Base-by-base conservation (phyloP, 2,888 invertebrate genomes). In the Tinea pellionella region DNA sequence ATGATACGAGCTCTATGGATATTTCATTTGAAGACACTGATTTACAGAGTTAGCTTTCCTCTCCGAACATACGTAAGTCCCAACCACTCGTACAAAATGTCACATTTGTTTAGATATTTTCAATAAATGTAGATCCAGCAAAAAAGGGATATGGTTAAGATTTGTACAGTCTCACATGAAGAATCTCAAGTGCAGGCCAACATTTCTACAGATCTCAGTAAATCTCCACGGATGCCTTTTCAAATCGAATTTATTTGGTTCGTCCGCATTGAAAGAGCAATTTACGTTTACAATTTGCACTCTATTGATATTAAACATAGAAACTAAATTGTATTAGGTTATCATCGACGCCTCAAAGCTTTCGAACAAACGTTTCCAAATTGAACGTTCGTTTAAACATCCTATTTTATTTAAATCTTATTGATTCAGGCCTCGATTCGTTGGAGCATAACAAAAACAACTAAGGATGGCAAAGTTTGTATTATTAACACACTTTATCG, bases 371-470 rank as follows among this genome's bases (percentile, higher is more conserved):
- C 57, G 61, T 55, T 37, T 65, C 65, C 66, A 63, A 68, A 67
- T 67, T 67, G 68, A 57, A 72, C 69, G 66, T 66, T 64, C 66
- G 67, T 68, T 68, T 69, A 66, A 69, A 65, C 65, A 66, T 64
- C 64, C 63, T 63, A 65, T 69, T 71, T 70, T 68, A 72, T 71
- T 71, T 68, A 65, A 66, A 69, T 65, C 64, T 62, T 67, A 68
- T 66, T 65, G 66, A 67, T 65, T 62, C 65, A 64, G 67, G 63
- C 57, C 57, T 53, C 30, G 32, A 32, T 32, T 57, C 57, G 16
- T 2, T 7, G 32, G 32, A 32, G 57, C 57, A 32, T 57, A 29
- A 57, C 57, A 57, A 32, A 57, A 57, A 57, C 16, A 57, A 32
- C 57, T 32, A 57, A 13, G 16, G 32, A 24, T 19, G 55, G 18